Evolutionary conservation across 1,140 invertebrate genomes (phyloP).

Genomic region (Pseudobourletiella spinata): DNA sequence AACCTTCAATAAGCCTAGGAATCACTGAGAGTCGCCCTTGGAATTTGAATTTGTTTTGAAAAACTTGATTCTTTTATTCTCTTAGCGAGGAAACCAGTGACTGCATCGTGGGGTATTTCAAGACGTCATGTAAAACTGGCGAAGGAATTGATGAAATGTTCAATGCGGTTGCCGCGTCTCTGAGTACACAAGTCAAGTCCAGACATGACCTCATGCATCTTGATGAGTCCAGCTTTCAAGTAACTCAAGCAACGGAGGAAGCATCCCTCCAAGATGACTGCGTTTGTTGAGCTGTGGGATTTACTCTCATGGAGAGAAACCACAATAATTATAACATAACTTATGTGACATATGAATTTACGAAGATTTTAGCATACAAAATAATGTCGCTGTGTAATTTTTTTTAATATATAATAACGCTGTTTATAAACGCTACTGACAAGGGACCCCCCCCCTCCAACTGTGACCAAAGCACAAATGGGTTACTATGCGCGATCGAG

Average conservation of each 20-base stretch:
- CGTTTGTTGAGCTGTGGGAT: neutral
- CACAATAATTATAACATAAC: too few relatives aligned
- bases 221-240: conserved; percentile 16
- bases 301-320: neutral
- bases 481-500: too few relatives aligned
- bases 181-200: conserved; percentile 45
- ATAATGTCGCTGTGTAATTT: neutral
- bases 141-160: conserved; percentile 86
- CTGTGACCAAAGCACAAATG: too few relatives aligned
- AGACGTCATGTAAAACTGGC: conserved; percentile 78
- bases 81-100: conserved; percentile 11
- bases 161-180: conserved; percentile 60
- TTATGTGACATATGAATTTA: too few relatives aligned
- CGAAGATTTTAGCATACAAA: too few relatives aligned
- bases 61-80: too few relatives aligned
- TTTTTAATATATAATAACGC: neutral
- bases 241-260: conserved; percentile 5
- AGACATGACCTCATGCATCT: conserved; percentile 10
- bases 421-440: neutral
- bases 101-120: conserved; percentile 3
- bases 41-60: too few relatives aligned
- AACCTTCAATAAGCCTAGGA: too few relatives aligned
- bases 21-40: too few relatives aligned
- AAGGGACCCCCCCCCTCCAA: neutral
- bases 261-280: conserved; percentile 2